Conservation (phyloP, 1,140 invertebrate genomes). For the Thalassaphorura encarpata region DNA sequence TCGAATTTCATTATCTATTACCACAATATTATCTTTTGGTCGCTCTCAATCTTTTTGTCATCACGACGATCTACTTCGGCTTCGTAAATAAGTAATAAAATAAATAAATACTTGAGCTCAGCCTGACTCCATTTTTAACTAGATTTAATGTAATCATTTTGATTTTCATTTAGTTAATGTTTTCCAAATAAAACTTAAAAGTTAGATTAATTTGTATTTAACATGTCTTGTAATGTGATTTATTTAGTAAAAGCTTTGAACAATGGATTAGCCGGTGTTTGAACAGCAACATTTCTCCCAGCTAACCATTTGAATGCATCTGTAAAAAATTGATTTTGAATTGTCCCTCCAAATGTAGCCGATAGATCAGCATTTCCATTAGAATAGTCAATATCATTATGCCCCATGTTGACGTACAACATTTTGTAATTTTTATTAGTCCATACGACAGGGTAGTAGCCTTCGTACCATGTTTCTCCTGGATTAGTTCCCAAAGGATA, state of each 20-base stretch:
- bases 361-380: constrained; percentile 18
- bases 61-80: too few relatives aligned
- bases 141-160: too few relatives aligned
- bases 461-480: constrained; percentile 18
- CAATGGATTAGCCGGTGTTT: neutral
- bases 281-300: neutral
- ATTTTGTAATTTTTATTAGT: constrained; percentile 19
- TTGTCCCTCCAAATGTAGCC: constrained; percentile 7
- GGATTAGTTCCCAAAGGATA: constrained; percentile 24
- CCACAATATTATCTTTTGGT: too few relatives aligned
- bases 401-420: constrained; percentile 23
- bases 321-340: constrained; percentile 13
- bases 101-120: too few relatives aligned
- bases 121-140: too few relatives aligned
- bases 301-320: constrained; percentile 10
- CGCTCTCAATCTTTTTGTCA: too few relatives aligned
- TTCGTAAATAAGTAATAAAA: too few relatives aligned
- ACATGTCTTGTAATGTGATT: too few relatives aligned
- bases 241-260: neutral
- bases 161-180: too few relatives aligned
- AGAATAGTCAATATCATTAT: constrained; percentile 25
- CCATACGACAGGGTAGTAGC: constrained; percentile 23
- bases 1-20: too few relatives aligned
- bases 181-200: neutral
- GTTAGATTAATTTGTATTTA: neutral